Conservation (phyloP, 2,888 invertebrate genomes). For the Dryobota labecula region DNA sequence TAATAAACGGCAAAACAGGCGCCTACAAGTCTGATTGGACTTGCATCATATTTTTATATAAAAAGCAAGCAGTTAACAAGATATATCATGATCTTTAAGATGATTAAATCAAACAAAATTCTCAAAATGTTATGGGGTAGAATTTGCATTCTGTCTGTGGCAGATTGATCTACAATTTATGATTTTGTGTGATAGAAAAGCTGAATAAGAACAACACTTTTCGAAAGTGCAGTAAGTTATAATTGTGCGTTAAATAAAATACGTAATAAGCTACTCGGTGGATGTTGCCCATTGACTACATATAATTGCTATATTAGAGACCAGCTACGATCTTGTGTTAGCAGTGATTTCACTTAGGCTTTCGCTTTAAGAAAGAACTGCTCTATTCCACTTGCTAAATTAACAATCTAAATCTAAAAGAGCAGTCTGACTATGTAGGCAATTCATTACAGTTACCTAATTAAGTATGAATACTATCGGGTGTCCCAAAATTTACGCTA, state of each 20-base stretch:
- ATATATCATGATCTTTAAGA: slow-evolving; percentile 31
- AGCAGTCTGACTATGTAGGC: neutral
- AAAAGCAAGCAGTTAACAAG: slow-evolving; percentile 26
- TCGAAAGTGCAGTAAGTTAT: neutral
- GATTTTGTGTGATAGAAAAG: slow-evolving; percentile 2
- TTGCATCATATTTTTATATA: slow-evolving; percentile 22
- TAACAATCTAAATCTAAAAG: neutral
- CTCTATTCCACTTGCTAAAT: neutral
- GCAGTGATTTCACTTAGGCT: neutral
- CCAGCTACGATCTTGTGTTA: neutral
- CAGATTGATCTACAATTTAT: slow-evolving; percentile 6
- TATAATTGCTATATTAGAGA: neutral
- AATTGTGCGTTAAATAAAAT: slow-evolving; percentile 1
- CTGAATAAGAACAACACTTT: neutral
- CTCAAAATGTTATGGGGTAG: slow-evolving; percentile 4
- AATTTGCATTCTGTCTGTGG: slow-evolving; percentile 21
- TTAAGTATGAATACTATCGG: neutral
- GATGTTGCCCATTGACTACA: neutral
- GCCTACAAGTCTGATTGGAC: slow-evolving; percentile 43
- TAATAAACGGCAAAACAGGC: slow-evolving; percentile 36
- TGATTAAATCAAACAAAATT: slow-evolving; percentile 19
- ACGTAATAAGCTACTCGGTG: neutral
- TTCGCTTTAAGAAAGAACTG: neutral
- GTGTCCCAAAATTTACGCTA: no score
- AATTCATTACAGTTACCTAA: neutral